These are phyloP conservation scores for Episyrphus balteatus DNA, from an alignment of 1,140 invertebrate genomes.

Conservation along the genomic window DNA sequence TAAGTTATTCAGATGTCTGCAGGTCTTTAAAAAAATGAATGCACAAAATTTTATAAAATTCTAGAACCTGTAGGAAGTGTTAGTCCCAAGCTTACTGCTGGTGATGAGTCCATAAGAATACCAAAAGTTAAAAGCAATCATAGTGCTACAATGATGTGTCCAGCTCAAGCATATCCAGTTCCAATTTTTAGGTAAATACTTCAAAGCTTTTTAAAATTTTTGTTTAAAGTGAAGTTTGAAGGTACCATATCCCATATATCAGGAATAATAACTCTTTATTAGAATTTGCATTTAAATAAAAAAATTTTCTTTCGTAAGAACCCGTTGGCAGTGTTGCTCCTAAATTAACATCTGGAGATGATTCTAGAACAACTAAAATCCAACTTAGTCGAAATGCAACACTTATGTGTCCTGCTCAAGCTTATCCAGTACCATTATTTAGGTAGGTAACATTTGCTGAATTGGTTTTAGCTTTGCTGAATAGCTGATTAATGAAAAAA, in stretches of 20 bases:
- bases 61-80: conserved; percentile 62
- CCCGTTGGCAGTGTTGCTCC: conserved; percentile 49
- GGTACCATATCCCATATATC: not conserved
- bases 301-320: too few relatives aligned
- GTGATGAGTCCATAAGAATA: conserved; percentile 39
- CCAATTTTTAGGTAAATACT: conserved; percentile 44
- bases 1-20: not conserved
- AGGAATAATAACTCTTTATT: too few relatives aligned
- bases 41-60: conserved; percentile 1
- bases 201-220: too few relatives aligned
- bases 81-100: conserved; percentile 50
- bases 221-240: too few relatives aligned
- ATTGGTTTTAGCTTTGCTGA: too few relatives aligned
- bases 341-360: conserved; percentile 48
- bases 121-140: conserved; percentile 35
- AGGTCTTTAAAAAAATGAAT: not conserved
- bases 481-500: too few relatives aligned
- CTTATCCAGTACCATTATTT: conserved; percentile 53
- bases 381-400: conserved; percentile 38
- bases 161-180: conserved; percentile 49
- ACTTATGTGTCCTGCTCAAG: conserved; percentile 52
- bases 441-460: conserved; percentile 48
- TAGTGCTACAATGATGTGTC: conserved; percentile 41
- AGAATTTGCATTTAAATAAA: too few relatives aligned
- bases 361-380: conserved; percentile 42